phyloP scores from a whole-genome alignment of 53 echinoderm and acorn worm species.

The Henricia sp. region DNA sequence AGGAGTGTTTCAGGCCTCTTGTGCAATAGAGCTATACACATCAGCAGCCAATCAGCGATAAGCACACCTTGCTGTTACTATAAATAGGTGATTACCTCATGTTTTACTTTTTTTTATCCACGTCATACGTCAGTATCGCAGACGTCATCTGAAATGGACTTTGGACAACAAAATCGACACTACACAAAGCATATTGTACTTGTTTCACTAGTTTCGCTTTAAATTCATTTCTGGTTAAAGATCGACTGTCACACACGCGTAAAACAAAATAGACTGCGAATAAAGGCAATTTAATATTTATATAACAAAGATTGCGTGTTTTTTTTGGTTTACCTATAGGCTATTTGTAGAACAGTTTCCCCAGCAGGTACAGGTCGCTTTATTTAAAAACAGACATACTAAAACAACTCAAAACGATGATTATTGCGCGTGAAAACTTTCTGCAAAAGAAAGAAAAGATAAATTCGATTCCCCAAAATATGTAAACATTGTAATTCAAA shows the following conservation, averaged over 20 bases:
- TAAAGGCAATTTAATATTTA: no score
- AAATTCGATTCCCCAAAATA: background rate
- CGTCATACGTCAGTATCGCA: background rate
- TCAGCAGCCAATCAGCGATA: conserved; percentile 38
- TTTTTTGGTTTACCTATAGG: no score
- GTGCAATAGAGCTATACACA: conserved; percentile 19
- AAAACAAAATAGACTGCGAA: no score
- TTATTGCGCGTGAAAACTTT: no score
- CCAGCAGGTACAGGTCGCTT: no score
- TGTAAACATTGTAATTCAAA: background rate
- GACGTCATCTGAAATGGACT: conserved; percentile 2
- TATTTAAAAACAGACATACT: background rate
- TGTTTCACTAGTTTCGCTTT: no score
- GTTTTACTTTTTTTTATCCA: background rate
- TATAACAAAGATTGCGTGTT: no score
- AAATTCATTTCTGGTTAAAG: no score
- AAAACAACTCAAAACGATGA: background rate
- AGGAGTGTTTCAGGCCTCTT: conserved; percentile 31
- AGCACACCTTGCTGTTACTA: conserved; percentile 44
- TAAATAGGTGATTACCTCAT: conserved; percentile 45
- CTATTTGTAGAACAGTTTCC: no score
- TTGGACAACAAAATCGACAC: background rate
- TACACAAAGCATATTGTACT: no score
- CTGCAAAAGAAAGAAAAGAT: background rate
- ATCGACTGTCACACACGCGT: no score